Evolutionary conservation across 2,888 invertebrate genomes (phyloP).

Genomic region (Perizoma flavofasciatum): DNA sequence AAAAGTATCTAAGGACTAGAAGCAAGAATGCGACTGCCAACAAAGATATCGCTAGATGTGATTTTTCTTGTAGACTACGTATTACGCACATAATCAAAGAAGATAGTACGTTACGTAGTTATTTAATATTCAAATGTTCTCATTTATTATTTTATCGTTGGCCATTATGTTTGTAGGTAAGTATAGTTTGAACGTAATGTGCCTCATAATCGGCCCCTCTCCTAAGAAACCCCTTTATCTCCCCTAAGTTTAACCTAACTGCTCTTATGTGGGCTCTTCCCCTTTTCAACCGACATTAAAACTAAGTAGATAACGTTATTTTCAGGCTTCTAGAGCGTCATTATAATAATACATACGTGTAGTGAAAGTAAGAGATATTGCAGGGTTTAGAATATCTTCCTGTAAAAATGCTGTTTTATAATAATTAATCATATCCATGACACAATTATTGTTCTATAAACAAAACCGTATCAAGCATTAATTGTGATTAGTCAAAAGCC

Average conservation of each 20-base stretch:
- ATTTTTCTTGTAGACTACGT: no score
- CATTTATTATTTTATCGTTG: slow-evolving; percentile 9
- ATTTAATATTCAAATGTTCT: background rate
- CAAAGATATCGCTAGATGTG: no score
- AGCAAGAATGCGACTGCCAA: no score
- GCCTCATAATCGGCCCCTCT: slow-evolving; percentile 33
- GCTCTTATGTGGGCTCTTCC: slow-evolving; percentile 45
- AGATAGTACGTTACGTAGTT: background rate
- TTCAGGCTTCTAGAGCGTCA: slow-evolving; percentile 9
- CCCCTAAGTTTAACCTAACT: slow-evolving; percentile 44
- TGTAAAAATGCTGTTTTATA: no score
- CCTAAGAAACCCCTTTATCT: slow-evolving; percentile 47
- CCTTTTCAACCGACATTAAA: slow-evolving; percentile 27
- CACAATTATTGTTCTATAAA: no score
- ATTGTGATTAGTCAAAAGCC: no score
- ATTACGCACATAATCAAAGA: background rate
- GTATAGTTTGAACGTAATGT: slow-evolving; percentile 24
- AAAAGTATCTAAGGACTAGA: background rate
- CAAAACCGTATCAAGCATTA: no score
- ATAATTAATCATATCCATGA: no score
- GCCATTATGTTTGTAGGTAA: background rate
- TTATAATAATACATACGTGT: background rate
- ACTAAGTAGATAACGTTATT: slow-evolving; percentile 24
- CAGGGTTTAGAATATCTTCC: no score
- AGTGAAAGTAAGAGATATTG: no score